Evolutionary conservation across 2,797 vertebrate species (phyloP).

Genomic region (Mormyrops attenuatus): DNA sequence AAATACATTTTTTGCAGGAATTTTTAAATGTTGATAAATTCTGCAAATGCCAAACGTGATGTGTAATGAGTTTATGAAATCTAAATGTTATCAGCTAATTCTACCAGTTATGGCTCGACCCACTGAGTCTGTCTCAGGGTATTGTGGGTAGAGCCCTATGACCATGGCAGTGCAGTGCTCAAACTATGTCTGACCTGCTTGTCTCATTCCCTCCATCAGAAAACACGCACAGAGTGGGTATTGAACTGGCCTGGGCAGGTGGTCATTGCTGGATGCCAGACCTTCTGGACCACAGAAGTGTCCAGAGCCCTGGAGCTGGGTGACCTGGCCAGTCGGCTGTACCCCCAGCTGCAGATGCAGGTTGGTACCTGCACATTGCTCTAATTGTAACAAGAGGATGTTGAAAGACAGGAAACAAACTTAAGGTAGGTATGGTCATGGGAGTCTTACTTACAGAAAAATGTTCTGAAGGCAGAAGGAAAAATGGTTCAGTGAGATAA

Average conservation of each 20-base stretch:
- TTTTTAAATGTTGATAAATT: neutral
- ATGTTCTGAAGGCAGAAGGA: neutral
- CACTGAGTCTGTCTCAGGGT: neutral
- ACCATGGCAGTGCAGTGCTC: neutral
- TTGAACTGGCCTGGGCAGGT: slow-evolving; percentile 89
- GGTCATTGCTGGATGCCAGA: slow-evolving; percentile 85
- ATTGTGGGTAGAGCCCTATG: neutral
- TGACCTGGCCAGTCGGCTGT: slow-evolving; percentile 63
- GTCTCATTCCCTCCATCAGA: slow-evolving; percentile 49
- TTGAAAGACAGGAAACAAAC: neutral
- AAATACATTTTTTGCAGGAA: neutral
- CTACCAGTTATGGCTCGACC: neutral
- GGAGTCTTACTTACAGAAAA: neutral
- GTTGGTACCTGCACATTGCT: slow-evolving; percentile 46
- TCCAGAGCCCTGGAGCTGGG: slow-evolving; percentile 72
- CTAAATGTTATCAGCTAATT: neutral
- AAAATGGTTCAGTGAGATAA: neutral
- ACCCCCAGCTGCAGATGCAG: slow-evolving; percentile 73
- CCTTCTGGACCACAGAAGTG: slow-evolving; percentile 84
- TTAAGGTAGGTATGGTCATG: neutral
- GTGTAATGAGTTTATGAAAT: neutral
- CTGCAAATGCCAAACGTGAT: neutral
- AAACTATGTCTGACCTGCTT: neutral
- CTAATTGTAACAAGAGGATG: neutral
- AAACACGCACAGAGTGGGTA: slow-evolving; percentile 73